A percentile compares a stretch with the other conserved stretches of the same genome.
phyloP scores from a whole-genome alignment of 2,888 invertebrate genomes.

The Schizaphis graminum region DNA sequence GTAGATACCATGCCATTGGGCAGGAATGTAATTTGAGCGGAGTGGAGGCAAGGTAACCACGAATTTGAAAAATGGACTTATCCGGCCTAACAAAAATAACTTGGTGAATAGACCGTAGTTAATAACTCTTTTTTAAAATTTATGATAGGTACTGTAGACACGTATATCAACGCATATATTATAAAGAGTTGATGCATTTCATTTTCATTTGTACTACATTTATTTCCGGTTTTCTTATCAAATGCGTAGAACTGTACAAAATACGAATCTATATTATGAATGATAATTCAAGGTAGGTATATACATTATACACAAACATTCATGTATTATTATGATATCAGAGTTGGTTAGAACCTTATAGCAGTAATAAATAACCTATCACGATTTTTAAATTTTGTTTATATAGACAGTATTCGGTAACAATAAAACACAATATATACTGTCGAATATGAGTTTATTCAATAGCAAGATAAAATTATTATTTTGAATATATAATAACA shows the following conservation, averaged over 20 bases:
- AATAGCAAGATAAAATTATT: not conserved
- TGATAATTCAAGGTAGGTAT: not conserved
- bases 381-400: not conserved
- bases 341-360: not conserved
- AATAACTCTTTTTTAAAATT: not conserved
- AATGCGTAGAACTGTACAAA: not conserved
- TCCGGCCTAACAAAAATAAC: not conserved
- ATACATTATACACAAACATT: not conserved
- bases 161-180: not conserved
- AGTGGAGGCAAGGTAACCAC: not conserved
- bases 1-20: not conserved
- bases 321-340: not conserved
- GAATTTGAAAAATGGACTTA: not conserved
- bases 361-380: not conserved
- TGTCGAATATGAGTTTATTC: not conserved
- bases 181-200: not conserved
- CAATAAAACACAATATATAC: not conserved
- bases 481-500: not conserved
- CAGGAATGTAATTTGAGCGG: not conserved
- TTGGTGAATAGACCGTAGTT: not conserved
- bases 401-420: not conserved
- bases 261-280: not conserved
- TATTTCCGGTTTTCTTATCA: not conserved
- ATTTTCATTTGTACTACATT: not conserved
- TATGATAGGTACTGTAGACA: not conserved